Conservation (phyloP, 2,113 vertebrate species). For the Haliaeetus leucogaster region DNA sequence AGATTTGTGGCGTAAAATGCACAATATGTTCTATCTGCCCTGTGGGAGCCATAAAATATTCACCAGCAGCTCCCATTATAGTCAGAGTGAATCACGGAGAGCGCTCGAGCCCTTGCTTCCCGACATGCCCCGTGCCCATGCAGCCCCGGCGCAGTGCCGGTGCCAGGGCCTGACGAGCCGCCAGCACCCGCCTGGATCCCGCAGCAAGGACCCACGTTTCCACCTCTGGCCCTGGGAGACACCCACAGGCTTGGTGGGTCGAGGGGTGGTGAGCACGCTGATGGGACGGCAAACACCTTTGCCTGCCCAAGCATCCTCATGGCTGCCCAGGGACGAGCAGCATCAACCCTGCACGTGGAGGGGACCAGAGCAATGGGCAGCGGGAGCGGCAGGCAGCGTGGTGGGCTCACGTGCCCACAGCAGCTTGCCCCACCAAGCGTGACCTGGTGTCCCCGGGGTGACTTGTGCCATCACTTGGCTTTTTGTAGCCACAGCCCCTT, state of each 20-base stretch:
- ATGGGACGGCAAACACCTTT: not conserved
- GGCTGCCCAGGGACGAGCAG: not conserved
- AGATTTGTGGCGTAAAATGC: slow-evolving; percentile 70
- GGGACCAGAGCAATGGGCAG: fast-evolving
- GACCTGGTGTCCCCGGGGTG: fast-evolving
- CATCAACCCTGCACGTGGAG: fast-evolving
- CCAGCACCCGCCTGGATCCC: not conserved
- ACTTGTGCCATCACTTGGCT: not conserved
- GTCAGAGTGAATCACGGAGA: slow-evolving; percentile 61
- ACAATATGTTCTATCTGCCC: slow-evolving; percentile 74
- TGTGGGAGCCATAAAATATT: slow-evolving; percentile 73
- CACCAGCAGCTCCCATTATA: slow-evolving; percentile 72
- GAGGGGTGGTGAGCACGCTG: fast-evolving
- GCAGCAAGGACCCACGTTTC: fast-evolving
- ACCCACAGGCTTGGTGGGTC: fast-evolving
- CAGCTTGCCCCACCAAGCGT: not conserved
- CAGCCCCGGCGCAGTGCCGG: fast-evolving
- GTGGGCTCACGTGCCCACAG: fast-evolving
- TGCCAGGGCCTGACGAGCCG: not conserved
- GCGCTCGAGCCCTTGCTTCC: not conserved
- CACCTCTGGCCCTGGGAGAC: not conserved
- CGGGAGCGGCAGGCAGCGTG: not conserved
- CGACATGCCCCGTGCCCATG: not conserved
- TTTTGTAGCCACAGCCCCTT: not conserved
- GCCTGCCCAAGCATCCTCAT: fast-evolving